These are phyloP conservation scores for Anarhynchus alexandrinus DNA, from an alignment of 2,113 vertebrate species.

Conservation along the genomic window DNA sequence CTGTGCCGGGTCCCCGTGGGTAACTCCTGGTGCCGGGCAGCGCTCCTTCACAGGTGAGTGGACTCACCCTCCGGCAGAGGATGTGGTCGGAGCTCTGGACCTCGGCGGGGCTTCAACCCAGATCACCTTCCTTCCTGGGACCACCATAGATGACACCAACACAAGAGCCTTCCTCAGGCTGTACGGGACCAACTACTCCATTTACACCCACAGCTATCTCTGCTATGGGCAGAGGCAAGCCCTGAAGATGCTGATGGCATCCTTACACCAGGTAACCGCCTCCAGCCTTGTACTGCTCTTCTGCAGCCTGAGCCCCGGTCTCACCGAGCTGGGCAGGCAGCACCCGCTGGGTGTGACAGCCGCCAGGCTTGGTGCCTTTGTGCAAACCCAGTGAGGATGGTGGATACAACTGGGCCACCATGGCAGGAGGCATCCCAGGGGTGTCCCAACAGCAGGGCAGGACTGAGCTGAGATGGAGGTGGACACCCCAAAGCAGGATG, in stretches of 20 bases:
- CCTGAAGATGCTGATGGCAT: conserved; percentile 57
- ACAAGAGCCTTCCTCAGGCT: conserved; percentile 53
- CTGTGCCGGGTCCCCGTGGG: neutral
- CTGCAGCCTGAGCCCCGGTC: neutral
- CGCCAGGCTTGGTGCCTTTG: neutral
- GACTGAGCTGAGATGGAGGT: neutral
- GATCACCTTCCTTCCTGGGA: conserved; percentile 71
- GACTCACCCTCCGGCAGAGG: neutral
- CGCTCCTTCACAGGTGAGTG: conserved; percentile 63
- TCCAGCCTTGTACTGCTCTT: neutral
- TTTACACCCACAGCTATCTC: conserved; percentile 79
- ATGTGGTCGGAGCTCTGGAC: conserved; percentile 69
- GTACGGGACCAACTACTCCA: conserved; percentile 63
- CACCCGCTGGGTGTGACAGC: accelerated
- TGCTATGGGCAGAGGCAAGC: conserved; percentile 74
- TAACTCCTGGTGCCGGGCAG: conserved; percentile 26
- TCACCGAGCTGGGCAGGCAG: neutral
- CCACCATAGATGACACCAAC: conserved; percentile 19
- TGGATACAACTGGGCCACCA: neutral
- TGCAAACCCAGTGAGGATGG: neutral
- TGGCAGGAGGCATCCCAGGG: neutral
- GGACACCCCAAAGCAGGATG: neutral
- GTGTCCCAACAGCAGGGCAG: neutral
- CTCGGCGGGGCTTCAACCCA: conserved; percentile 77
- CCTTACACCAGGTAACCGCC: conserved; percentile 50